Evolutionary conservation across 2,797 vertebrate species (phyloP), one percentile per base, ranked within the genome.

Genomic region (Centroberyx gerrardi): DNA sequence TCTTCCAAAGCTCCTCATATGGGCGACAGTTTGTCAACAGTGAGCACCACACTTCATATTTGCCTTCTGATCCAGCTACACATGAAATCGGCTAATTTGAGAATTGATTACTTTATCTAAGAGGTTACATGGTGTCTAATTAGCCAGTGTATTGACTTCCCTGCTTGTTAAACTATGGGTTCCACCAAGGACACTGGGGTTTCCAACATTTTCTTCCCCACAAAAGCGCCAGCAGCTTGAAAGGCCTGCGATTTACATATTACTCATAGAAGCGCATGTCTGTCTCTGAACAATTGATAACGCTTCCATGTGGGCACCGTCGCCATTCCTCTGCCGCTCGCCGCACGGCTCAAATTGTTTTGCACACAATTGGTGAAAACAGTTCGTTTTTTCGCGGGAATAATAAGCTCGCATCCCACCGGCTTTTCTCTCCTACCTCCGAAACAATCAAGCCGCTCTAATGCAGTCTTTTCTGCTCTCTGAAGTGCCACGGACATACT

Each of bases 71-170:
- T 22, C 22, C 22, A 22, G 22, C 22, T 22, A 22, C 22, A 22
- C 17, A 28, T 68, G 22, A 74, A 71, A 80, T 36, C 53, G 8
- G 22, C 6, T 58, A 0, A 58, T 70, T 64, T 68, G 5, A 55
- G 27, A 72, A 62, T 17, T 68, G 59, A 80, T 68, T 51, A 18
- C 8, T 69, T 40, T 5, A 29, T 70, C 29, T 48, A 5, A 65
- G 2, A 49, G 17, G 64, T 7, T 42, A 13, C 33, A 62, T 28
- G 46, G 18, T 49, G 10, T 42, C 31, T 40, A 40, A 65, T 18
- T 38, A 46, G 52, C 13, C 12, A 44, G 36, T 51, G 12, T 42
- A 69, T 62, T 53, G 22, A 61, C 27, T n/a, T 48, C 13, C 44
- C 55, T 42, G 10, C 40, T 42, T 13, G 10, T 42, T 42, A 42